Percentiles rank a stretch among this genome's conserved stretches.
These are phyloP conservation scores for Eupeodes luniger DNA, from an alignment of 2,888 invertebrate species.

Conservation along the genomic window DNA sequence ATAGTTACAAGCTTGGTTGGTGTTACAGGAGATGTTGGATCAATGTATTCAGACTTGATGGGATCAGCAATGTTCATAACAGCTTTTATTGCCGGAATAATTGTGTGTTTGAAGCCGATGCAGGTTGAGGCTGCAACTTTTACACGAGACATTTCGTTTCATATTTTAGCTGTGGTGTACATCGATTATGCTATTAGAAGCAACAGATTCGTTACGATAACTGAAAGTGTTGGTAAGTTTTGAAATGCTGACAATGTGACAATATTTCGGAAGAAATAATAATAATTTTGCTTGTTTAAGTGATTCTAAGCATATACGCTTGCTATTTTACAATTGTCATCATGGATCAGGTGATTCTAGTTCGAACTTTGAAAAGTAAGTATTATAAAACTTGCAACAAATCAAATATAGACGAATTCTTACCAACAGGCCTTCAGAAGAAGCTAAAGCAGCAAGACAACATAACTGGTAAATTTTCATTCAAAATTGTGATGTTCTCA, in stretches of 20 bases:
- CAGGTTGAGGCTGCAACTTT: conserved; percentile 77
- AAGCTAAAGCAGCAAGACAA: conserved; percentile 18
- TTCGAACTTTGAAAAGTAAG: conserved; percentile 69
- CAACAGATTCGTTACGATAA: conserved; percentile 71
- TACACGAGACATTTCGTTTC: conserved; percentile 78
- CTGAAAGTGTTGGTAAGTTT: conserved; percentile 74
- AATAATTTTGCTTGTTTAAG: conserved; percentile 47
- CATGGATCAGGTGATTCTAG: conserved; percentile 77
- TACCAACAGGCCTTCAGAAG: conserved; percentile 10
- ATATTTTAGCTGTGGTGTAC: conserved; percentile 76
- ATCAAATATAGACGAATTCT: not conserved
- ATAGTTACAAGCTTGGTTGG: conserved; percentile 86
- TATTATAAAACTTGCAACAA: not conserved
- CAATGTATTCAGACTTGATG: conserved; percentile 84
- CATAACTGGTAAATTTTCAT: not conserved
- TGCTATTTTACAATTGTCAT: conserved; percentile 77
- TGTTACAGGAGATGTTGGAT: conserved; percentile 82
- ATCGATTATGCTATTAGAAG: conserved; percentile 77
- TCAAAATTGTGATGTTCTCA: not conserved
- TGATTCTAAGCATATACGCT: conserved; percentile 77
- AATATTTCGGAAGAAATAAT: too few species aligned
- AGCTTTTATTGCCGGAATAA: conserved; percentile 86
- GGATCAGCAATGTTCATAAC: conserved; percentile 88
- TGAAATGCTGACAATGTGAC: not conserved
- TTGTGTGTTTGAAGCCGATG: conserved; percentile 86